phyloP scores from a whole-genome alignment of 2,888 invertebrate genomes.

The Acrobasis consociella region DNA sequence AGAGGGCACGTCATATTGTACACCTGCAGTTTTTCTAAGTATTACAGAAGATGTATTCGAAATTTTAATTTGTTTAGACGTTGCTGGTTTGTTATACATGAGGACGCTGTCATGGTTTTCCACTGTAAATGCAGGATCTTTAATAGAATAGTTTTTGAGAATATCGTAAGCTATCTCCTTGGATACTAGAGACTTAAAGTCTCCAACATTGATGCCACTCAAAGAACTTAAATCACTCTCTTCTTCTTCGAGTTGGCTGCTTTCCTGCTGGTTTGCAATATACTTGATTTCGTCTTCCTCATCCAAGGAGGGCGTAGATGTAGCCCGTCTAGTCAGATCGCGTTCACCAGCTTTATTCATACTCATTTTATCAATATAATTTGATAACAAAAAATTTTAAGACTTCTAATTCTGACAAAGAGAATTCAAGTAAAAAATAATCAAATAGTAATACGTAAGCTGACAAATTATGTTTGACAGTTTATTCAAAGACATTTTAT shows the following conservation, averaged over 20 bases:
- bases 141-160: background rate
- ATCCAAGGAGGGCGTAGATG: background rate
- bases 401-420: background rate
- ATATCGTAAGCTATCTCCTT: slow-evolving; percentile 5
- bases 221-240: background rate
- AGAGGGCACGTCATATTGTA: slow-evolving; percentile 9
- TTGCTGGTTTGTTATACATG: background rate
- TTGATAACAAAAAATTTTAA: slow-evolving; percentile 3
- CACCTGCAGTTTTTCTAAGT: background rate
- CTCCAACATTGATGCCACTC: background rate
- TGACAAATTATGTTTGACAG: slow-evolving; percentile 5
- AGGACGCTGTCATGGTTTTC: background rate
- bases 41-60: background rate
- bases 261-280: background rate
- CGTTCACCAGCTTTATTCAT: background rate
- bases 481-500: background rate
- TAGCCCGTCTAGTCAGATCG: background rate
- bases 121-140: background rate
- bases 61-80: background rate
- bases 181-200: background rate
- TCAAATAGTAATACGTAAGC: no score
- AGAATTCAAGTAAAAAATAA: no score
- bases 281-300: background rate
- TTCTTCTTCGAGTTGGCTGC: background rate
- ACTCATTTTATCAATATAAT: slow-evolving; percentile 2